A percentile compares a stretch with the other conserved stretches of the same genome.
phyloP scores from a whole-genome alignment of 2,888 invertebrate species.

The Brachypalpus laphriformis region DNA sequence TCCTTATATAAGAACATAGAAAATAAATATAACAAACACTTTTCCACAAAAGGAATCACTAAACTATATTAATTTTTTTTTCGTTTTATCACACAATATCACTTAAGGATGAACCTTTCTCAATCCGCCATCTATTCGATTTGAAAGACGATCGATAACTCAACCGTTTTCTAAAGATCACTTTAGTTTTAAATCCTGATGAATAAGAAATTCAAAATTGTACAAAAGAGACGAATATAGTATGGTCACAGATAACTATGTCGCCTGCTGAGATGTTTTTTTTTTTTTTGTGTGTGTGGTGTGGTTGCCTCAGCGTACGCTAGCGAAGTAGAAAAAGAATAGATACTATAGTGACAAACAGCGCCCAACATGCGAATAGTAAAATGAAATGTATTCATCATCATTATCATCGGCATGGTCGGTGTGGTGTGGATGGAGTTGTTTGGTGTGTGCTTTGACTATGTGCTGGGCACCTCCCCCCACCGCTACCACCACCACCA shows the following conservation, averaged over 20 bases:
- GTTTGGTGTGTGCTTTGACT: not conserved
- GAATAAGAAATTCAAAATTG: slow-evolving; percentile 53
- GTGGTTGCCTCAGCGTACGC: slow-evolving; percentile 44
- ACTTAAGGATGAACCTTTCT: slow-evolving; percentile 40
- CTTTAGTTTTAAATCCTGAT: slow-evolving; percentile 75
- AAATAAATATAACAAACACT: not conserved
- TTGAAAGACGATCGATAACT: slow-evolving; percentile 75
- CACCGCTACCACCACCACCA: too few species aligned
- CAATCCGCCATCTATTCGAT: slow-evolving; percentile 69
- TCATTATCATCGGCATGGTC: slow-evolving; percentile 18
- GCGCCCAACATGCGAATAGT: slow-evolving; percentile 52
- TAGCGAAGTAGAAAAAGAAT: slow-evolving; percentile 58
- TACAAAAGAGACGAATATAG: slow-evolving; percentile 34
- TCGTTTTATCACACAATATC: slow-evolving; percentile 54
- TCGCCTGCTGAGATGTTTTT: slow-evolving; percentile 26
- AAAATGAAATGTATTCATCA: slow-evolving; percentile 60
- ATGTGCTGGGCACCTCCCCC: not conserved
- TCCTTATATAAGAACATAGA: not conserved
- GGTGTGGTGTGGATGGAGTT: not conserved
- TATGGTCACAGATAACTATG: slow-evolving; percentile 15
- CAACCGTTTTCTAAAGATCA: slow-evolving; percentile 66
- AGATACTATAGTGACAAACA: slow-evolving; percentile 55
- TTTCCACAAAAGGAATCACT: not conserved
- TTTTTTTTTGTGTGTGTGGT: slow-evolving; percentile 11
- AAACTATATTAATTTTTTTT: slow-evolving; percentile 3